Evolutionary conservation across 2,888 invertebrate genomes (phyloP).

Genomic region (Pomacea canaliculata): DNA sequence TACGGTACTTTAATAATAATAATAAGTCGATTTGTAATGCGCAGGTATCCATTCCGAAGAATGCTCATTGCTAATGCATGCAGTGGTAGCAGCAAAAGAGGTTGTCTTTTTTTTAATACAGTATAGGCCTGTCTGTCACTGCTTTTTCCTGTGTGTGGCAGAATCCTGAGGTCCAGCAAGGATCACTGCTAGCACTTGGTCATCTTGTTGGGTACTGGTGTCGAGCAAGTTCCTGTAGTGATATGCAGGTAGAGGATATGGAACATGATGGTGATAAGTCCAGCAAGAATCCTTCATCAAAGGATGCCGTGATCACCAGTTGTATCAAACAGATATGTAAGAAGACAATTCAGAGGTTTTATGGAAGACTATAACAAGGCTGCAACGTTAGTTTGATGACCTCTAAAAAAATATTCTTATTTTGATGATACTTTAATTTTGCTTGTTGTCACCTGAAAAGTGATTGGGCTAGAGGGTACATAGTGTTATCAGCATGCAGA

Average conservation of each 20-base stretch:
- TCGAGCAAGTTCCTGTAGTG: neutral
- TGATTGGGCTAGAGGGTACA: too few relatives aligned
- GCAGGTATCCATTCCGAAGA: too few relatives aligned
- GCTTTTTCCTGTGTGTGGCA: slow-evolving; percentile 49
- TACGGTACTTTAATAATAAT: neutral
- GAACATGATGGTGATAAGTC: slow-evolving; percentile 13
- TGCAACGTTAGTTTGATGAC: too few relatives aligned
- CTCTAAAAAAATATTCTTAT: too few relatives aligned
- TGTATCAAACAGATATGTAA: slow-evolving; percentile 11
- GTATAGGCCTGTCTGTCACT: too few relatives aligned
- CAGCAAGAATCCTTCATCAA: neutral
- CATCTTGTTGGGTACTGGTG: slow-evolving; percentile 70
- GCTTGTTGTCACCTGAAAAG: too few relatives aligned
- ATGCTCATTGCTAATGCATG: neutral
- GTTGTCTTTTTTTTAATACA: too few relatives aligned
- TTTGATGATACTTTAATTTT: too few relatives aligned
- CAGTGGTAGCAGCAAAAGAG: too few relatives aligned
- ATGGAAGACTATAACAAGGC: too few relatives aligned
- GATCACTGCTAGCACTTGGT: slow-evolving; percentile 81
- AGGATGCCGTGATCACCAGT: neutral
- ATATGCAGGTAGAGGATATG: slow-evolving; percentile 20
- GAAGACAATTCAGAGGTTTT: neutral
- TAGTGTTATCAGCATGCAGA: too few relatives aligned
- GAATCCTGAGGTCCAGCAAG: slow-evolving; percentile 82
- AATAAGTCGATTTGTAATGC: too few relatives aligned